Conservation (phyloP, 2,888 invertebrate species). For the Amphipoea oculea region DNA sequence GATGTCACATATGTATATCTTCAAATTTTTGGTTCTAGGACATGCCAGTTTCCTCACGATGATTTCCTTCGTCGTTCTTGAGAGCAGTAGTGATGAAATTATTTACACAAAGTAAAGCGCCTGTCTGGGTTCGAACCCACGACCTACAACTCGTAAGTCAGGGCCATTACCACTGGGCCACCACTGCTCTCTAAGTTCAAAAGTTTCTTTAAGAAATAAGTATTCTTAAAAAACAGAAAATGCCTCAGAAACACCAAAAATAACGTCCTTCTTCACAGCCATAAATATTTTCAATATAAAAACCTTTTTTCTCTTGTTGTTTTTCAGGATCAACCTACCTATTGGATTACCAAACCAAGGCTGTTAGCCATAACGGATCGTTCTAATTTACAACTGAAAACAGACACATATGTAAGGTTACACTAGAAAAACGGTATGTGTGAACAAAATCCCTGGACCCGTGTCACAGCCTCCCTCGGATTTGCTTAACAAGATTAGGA, state of each 20-base stretch:
- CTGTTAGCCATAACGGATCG: constrained; percentile 38
- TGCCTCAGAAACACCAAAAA: neutral
- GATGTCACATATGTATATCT: no score
- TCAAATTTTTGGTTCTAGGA: no score
- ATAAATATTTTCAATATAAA: neutral
- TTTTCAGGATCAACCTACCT: neutral
- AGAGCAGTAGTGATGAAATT: no score
- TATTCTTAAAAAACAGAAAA: neutral
- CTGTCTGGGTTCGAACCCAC: no score
- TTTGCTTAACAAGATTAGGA: constrained; percentile 87
- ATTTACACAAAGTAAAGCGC: no score
- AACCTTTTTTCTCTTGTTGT: neutral
- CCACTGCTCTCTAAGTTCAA: neutral
- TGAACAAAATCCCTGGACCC: constrained; percentile 78
- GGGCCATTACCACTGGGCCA: no score
- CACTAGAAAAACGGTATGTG: constrained; percentile 70
- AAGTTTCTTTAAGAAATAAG: neutral
- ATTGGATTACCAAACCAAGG: constrained; percentile 21
- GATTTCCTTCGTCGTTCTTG: no score
- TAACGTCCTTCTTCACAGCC: neutral
- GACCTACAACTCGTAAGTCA: no score
- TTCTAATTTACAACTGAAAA: constrained; percentile 44
- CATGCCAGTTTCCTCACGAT: no score
- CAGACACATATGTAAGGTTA: constrained; percentile 27
- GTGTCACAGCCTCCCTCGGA: constrained; percentile 80